Conservation (phyloP, 1,140 invertebrate genomes). For the Camponotus pennsylvanicus region DNA sequence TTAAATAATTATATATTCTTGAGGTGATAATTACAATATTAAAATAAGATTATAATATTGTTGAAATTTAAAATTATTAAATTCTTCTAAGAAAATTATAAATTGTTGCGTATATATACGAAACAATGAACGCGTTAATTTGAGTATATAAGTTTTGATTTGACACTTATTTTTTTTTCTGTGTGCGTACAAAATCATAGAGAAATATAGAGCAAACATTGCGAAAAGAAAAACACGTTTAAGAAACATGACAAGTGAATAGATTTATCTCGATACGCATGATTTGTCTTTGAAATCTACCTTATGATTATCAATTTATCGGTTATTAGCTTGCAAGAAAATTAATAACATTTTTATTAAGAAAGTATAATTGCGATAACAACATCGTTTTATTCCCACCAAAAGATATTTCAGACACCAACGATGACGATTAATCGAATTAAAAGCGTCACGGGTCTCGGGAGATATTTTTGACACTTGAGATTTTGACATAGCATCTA, state of each 20-base stretch:
- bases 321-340: conserved; percentile 32
- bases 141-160: too few species aligned
- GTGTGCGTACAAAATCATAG: background rate
- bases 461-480: background rate
- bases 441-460: conserved; percentile 9
- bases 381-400: background rate
- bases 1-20: too few species aligned
- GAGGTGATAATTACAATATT: too few species aligned
- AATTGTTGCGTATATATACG: too few species aligned
- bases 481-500: background rate
- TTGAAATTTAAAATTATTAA: too few species aligned
- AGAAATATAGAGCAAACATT: background rate
- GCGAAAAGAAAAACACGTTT: background rate
- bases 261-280: conserved; percentile 40
- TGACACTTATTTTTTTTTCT: too few species aligned
- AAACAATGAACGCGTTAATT: too few species aligned
- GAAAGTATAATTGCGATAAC: background rate
- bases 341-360: conserved; percentile 41
- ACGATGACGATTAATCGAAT: conserved; percentile 58
- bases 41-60: too few species aligned
- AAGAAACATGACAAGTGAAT: conserved; percentile 33
- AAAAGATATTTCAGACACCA: conserved; percentile 55
- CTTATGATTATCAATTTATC: conserved; percentile 41
- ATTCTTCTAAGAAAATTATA: too few species aligned
- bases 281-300: conserved; percentile 16